Conservation (phyloP, 2,113 vertebrate genomes). For the Psittacus erithacus region DNA sequence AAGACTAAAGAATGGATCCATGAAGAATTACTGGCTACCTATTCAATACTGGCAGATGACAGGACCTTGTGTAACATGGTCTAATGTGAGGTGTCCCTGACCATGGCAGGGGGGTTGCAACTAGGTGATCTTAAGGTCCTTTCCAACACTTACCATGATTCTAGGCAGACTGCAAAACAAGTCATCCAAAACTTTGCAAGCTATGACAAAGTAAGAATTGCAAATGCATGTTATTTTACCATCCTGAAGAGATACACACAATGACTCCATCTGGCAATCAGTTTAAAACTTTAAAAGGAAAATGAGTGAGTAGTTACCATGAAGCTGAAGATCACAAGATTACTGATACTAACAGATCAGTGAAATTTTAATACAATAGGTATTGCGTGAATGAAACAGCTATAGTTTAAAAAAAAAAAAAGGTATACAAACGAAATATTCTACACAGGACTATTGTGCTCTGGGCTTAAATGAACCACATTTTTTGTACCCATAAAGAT, state of each 20-base stretch:
- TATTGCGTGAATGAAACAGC: background rate
- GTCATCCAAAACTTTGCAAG: background rate
- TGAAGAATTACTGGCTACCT: background rate
- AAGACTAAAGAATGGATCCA: background rate
- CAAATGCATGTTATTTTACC: background rate
- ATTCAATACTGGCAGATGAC: background rate
- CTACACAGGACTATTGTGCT: background rate
- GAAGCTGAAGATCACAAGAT: background rate
- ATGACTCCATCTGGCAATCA: background rate
- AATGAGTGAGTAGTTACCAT: background rate
- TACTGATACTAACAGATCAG: background rate
- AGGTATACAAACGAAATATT: background rate
- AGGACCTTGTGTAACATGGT: background rate
- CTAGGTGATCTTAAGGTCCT: background rate
- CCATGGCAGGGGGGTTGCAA: background rate
- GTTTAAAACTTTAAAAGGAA: background rate
- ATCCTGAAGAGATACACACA: background rate
- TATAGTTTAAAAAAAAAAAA: background rate
- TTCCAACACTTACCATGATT: background rate
- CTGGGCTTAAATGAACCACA: background rate
- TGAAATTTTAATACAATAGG: background rate
- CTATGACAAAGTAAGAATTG: background rate
- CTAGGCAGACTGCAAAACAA: background rate
- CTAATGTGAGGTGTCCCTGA: background rate
- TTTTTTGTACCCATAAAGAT: background rate